phyloP scores from a whole-genome alignment of 2,113 vertebrate species.

The Arenaria interpres region DNA sequence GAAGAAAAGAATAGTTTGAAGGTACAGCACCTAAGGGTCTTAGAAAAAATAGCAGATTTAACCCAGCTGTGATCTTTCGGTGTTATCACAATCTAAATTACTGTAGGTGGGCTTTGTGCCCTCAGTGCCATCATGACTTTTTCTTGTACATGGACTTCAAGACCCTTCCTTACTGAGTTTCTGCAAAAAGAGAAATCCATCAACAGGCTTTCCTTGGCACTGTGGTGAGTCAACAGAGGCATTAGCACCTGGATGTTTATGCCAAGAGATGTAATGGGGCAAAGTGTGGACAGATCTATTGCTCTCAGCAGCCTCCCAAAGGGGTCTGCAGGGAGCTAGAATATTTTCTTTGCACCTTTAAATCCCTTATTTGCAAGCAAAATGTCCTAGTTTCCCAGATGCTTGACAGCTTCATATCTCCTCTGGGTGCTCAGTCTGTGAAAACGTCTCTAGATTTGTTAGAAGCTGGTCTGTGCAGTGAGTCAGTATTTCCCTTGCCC shows the following conservation, averaged over 20 bases:
- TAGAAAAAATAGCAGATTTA: background rate
- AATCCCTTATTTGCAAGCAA: background rate
- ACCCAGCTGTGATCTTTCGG: background rate
- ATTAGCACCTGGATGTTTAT: background rate
- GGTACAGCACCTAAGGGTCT: background rate
- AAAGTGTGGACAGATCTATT: background rate
- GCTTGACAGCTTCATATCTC: background rate
- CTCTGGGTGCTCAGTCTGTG: background rate
- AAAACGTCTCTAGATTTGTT: background rate
- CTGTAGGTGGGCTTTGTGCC: background rate
- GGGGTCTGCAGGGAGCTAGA: background rate
- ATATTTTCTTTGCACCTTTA: background rate
- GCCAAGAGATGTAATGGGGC: background rate
- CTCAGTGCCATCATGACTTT: background rate
- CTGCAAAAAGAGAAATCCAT: background rate
- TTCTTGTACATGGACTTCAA: background rate
- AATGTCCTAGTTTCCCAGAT: background rate
- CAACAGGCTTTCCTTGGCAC: rapidly evolving
- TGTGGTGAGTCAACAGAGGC: background rate
- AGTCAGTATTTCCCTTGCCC: background rate
- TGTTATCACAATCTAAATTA: background rate
- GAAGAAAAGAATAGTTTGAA: background rate
- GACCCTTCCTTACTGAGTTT: background rate
- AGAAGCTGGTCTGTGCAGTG: background rate
- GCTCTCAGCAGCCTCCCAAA: background rate